A percentile compares a stretch with the other conserved stretches of the same genome.
Evolutionary conservation across 2,113 vertebrate genomes (phyloP).

Genomic region (Cololabis saira): DNA sequence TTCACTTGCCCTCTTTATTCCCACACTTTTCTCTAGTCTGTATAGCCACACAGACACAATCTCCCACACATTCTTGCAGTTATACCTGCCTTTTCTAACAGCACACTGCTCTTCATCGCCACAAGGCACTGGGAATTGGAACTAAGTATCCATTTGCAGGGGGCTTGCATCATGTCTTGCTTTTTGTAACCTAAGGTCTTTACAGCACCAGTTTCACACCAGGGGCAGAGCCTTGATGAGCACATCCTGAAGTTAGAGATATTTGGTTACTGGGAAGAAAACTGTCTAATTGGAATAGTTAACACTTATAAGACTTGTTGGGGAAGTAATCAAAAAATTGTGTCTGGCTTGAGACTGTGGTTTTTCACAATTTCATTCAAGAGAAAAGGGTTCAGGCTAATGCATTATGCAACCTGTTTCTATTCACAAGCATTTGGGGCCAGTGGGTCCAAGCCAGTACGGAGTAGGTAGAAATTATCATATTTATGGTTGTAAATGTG

Average conservation of each 20-base stretch:
- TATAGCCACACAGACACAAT: neutral
- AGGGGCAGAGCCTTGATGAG: conserved; percentile 57
- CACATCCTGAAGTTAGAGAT: conserved; percentile 46
- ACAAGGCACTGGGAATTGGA: conserved; percentile 27
- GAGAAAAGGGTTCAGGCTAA: neutral
- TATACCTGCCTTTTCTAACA: neutral
- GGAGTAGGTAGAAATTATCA: no score
- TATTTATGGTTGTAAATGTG: no score
- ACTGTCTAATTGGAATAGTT: conserved; percentile 43
- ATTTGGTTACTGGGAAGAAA: conserved; percentile 27
- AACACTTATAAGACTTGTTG: conserved; percentile 33
- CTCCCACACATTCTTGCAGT: conserved; percentile 3
- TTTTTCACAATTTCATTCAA: conserved; percentile 9
- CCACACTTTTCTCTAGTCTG: neutral
- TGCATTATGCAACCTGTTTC: neutral
- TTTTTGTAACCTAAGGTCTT: conserved; percentile 56
- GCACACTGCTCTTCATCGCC: conserved; percentile 27
- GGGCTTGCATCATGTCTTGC: conserved; percentile 66
- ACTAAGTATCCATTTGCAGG: conserved; percentile 65
- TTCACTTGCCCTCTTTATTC: neutral
- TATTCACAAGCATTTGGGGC: no score
- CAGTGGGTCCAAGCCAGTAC: no score
- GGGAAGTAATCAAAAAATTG: conserved; percentile 11
- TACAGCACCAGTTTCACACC: conserved; percentile 48
- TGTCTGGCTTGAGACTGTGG: neutral